Conservation (phyloP, 2,113 vertebrate genomes). For the Felis chaus region DNA sequence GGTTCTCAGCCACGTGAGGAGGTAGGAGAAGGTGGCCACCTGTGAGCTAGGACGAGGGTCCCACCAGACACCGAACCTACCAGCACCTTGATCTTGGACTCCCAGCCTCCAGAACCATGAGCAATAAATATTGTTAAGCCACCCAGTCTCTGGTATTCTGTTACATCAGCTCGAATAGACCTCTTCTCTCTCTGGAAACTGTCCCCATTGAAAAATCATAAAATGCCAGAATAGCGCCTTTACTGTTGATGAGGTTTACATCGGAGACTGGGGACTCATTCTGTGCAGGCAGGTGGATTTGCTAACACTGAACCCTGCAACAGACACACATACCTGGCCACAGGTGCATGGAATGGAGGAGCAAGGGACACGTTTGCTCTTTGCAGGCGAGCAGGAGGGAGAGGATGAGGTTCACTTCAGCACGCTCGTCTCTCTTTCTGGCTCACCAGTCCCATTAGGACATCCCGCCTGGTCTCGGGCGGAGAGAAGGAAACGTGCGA, state of each 20-base stretch:
- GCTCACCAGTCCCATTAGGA: background rate
- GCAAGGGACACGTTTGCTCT: fast-evolving
- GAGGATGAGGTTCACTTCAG: fast-evolving
- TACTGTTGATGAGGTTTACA: background rate
- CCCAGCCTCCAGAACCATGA: background rate
- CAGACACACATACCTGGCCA: background rate
- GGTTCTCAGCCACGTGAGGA: background rate
- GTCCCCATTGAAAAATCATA: background rate
- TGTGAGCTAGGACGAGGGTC: background rate
- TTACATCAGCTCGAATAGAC: background rate
- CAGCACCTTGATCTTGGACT: background rate
- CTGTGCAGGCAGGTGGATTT: background rate
- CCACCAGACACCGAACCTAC: background rate
- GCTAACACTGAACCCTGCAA: fast-evolving
- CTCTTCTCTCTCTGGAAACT: background rate
- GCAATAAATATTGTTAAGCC: background rate
- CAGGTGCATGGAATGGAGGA: background rate
- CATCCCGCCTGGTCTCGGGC: fast-evolving
- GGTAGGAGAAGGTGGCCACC: background rate
- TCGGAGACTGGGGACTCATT: background rate
- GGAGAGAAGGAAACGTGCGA: background rate
- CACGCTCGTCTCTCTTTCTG: fast-evolving
- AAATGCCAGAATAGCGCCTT: background rate
- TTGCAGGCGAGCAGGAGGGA: fast-evolving
- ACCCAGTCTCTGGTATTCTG: background rate